Evolutionary conservation across 1,140 invertebrate species (phyloP).

Genomic region (Euwallacea fornicatus): DNA sequence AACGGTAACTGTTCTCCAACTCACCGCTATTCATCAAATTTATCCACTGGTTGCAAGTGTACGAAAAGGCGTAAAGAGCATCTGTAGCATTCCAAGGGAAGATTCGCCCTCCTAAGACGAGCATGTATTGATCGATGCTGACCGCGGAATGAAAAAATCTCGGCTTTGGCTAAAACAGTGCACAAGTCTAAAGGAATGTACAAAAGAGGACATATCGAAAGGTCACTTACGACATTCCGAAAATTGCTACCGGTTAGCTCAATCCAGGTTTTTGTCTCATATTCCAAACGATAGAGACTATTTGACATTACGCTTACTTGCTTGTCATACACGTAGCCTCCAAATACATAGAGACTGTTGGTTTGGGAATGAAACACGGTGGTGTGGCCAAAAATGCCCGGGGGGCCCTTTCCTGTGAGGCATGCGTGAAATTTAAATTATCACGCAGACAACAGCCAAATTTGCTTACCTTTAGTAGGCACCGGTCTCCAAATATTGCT

Average conservation of each 20-base stretch:
- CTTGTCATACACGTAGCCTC: slow-evolving; percentile 70
- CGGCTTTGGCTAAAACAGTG: slow-evolving; percentile 61
- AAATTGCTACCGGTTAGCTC: slow-evolving; percentile 57
- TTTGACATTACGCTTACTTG: slow-evolving; percentile 64
- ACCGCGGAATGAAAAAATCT: slow-evolving; percentile 89
- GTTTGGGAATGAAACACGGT: slow-evolving; percentile 82
- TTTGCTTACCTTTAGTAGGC: slow-evolving; percentile 61
- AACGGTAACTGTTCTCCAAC: not conserved
- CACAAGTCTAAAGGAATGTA: no score
- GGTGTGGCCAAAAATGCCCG: slow-evolving; percentile 87
- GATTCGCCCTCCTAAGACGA: slow-evolving; percentile 82
- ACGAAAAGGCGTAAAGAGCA: slow-evolving; percentile 82
- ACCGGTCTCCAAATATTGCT: slow-evolving; percentile 62
- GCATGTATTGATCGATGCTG: slow-evolving; percentile 85
- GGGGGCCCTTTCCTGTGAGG: slow-evolving; percentile 61
- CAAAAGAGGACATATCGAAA: not conserved
- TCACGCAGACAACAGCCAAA: not conserved
- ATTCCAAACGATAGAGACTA: slow-evolving; percentile 76
- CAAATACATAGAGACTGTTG: slow-evolving; percentile 87
- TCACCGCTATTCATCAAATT: slow-evolving; percentile 63
- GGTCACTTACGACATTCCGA: slow-evolving; percentile 44
- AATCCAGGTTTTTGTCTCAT: slow-evolving; percentile 74
- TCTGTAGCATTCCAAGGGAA: slow-evolving; percentile 71
- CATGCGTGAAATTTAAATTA: not conserved
- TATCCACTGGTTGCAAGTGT: slow-evolving; percentile 89